Evolutionary conservation across 2,888 invertebrate genomes (phyloP).

Genomic region (Apantesis nais): DNA sequence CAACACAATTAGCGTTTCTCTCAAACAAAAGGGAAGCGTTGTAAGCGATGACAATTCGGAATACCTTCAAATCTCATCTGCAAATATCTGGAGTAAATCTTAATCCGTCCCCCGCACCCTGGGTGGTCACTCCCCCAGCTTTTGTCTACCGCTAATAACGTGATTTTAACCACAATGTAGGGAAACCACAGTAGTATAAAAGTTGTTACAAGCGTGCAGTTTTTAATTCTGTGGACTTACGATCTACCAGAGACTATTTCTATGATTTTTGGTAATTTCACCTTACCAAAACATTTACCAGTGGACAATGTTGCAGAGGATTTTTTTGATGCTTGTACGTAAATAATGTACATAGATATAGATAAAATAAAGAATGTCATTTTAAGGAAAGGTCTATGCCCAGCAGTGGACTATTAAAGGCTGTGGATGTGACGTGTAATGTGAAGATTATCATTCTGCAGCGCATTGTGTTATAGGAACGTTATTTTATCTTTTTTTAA

Average conservation of each 20-base stretch:
- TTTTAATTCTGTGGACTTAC: not conserved
- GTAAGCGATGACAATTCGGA: constrained; percentile 57
- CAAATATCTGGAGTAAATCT: constrained; percentile 79
- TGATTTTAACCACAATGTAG: constrained; percentile 39
- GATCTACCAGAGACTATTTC: not conserved
- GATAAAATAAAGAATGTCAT: not conserved
- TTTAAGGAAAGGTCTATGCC: not conserved
- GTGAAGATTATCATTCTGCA: not conserved
- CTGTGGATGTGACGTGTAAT: no score
- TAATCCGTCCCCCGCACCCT: constrained; percentile 59
- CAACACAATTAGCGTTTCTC: constrained; percentile 53
- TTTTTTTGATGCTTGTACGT: no score
- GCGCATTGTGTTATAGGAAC: not conserved
- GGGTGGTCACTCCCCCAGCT: constrained; percentile 31
- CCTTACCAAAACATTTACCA: no score
- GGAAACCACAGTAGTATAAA: constrained; percentile 14
- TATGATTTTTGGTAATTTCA: not conserved
- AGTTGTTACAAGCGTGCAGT: not conserved
- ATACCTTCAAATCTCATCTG: constrained; percentile 72
- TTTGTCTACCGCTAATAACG: constrained; percentile 50
- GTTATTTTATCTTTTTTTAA: not conserved
- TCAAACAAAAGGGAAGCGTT: constrained; percentile 59
- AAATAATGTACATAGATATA: no score
- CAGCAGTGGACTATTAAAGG: no score
- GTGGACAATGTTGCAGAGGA: no score